These are phyloP conservation scores for Chaetodon trifasciatus DNA, from an alignment of 2,797 vertebrate species.

Conservation along the genomic window DNA sequence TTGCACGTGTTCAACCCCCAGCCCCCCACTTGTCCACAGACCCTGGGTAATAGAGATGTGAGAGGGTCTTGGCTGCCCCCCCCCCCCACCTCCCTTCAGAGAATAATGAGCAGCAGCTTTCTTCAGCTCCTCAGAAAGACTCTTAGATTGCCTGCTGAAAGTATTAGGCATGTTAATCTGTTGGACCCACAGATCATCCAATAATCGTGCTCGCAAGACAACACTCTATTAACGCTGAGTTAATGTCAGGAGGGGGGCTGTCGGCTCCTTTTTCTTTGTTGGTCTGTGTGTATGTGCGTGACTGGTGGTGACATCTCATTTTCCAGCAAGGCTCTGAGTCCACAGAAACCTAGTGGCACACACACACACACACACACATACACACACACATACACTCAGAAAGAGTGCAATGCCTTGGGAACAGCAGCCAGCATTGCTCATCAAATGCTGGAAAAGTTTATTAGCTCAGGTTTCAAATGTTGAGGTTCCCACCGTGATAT, in stretches of 20 bases:
- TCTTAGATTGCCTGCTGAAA: constrained; percentile 84
- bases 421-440: constrained; percentile 60
- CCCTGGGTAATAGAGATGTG: constrained; percentile 76
- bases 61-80: constrained; percentile 43
- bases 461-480: constrained; percentile 47
- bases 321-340: constrained; percentile 77
- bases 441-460: constrained; percentile 55
- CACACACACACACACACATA: constrained; percentile 14
- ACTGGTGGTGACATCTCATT: constrained; percentile 73
- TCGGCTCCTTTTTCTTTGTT: constrained; percentile 14
- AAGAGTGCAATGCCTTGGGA: constrained; percentile 18
- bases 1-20: constrained; percentile 41
- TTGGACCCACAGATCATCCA: constrained; percentile 88
- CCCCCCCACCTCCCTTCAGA: constrained; percentile 14
- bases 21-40: constrained; percentile 60
- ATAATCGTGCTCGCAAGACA: constrained; percentile 82
- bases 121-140: constrained; percentile 77
- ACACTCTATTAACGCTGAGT: constrained; percentile 83
- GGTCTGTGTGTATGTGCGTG: constrained; percentile 35
- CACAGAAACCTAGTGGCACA: constrained; percentile 64
- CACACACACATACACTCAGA: neutral
- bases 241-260: constrained; percentile 73
- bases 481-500: constrained; percentile 34
- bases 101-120: constrained; percentile 75
- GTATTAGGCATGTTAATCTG: constrained; percentile 89